These are phyloP conservation scores for Eretmochelys imbricata DNA, from an alignment of 2,113 vertebrate species.

Conservation along the genomic window DNA sequence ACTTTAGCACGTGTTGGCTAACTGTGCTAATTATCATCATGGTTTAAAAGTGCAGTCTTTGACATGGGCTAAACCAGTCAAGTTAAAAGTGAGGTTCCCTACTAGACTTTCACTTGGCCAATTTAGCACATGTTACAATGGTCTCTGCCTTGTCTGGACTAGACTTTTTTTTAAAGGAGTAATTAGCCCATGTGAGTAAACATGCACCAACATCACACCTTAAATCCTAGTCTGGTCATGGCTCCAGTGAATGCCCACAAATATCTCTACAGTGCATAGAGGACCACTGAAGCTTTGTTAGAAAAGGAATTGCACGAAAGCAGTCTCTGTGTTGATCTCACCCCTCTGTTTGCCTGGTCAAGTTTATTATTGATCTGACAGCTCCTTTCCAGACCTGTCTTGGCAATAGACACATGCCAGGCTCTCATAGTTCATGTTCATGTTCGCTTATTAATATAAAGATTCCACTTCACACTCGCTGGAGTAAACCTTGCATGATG, in stretches of 20 bases:
- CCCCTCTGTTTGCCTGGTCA: neutral
- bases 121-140: accelerated
- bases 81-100: neutral
- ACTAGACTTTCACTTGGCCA: accelerated
- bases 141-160: neutral
- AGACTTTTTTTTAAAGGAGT: neutral
- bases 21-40: accelerated
- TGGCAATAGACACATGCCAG: slow-evolving; percentile 53
- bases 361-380: neutral
- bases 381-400: slow-evolving; percentile 25
- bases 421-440: slow-evolving; percentile 45
- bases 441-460: slow-evolving; percentile 67
- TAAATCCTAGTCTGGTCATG: neutral
- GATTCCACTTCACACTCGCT: slow-evolving; percentile 40
- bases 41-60: neutral
- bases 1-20: accelerated
- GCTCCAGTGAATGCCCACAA: accelerated
- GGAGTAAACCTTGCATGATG: slow-evolving; percentile 56
- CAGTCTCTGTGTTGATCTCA: neutral
- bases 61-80: accelerated
- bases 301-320: neutral
- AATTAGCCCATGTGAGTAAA: neutral
- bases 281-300: neutral
- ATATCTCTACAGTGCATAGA: neutral
- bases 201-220: neutral